Conservation (phyloP, 2,797 vertebrate genomes). For the Geotrypetes seraphini region DNA sequence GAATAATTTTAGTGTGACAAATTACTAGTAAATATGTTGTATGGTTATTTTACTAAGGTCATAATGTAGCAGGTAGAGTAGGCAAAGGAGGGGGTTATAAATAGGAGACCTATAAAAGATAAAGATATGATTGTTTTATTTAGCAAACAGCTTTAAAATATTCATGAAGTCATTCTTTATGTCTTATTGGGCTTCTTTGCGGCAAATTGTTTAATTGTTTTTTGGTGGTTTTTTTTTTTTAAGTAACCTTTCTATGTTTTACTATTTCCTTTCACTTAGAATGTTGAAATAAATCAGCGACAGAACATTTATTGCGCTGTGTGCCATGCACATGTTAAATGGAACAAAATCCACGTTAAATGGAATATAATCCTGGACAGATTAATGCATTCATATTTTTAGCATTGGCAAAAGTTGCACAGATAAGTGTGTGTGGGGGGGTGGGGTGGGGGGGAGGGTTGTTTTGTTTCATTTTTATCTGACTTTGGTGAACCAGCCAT, state of each 20-base stretch:
- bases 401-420: no score
- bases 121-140: neutral
- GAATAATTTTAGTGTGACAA: conserved; percentile 88
- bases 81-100: conserved; percentile 26
- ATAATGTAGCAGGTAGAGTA: conserved; percentile 28
- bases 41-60: conserved; percentile 50
- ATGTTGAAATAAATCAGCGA: no score
- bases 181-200: conserved; percentile 7
- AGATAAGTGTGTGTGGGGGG: no score
- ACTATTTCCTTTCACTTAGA: neutral
- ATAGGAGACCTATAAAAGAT: conserved; percentile 4
- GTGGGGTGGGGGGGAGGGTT: no score
- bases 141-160: conserved; percentile 5
- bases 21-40: conserved; percentile 74
- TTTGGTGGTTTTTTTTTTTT: no score
- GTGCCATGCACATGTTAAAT: no score
- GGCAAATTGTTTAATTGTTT: conserved; percentile 16
- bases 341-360: no score
- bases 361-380: no score
- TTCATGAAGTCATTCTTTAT: neutral
- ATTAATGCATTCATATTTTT: no score
- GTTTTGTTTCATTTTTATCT: conserved; percentile 36
- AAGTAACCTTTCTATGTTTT: neutral
- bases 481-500: conserved; percentile 51
- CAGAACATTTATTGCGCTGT: no score